These are phyloP conservation scores for Macroteleia sp. DNA, from an alignment of 2,888 invertebrate species.

Conservation along the genomic window DNA sequence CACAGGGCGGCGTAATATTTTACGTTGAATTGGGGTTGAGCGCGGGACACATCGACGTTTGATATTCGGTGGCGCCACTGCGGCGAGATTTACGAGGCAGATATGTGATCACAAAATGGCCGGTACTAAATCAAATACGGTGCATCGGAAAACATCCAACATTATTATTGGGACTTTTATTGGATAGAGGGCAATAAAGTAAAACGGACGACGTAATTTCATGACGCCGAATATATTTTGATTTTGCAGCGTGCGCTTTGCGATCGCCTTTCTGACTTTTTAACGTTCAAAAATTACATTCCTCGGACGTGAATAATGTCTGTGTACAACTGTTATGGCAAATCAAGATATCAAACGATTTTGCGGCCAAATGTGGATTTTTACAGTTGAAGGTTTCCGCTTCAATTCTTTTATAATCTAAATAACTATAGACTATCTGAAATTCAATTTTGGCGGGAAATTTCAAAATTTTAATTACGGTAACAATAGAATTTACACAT, in stretches of 20 bases:
- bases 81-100: conserved; percentile 84
- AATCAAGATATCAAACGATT: conserved; percentile 59
- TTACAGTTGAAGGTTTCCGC: background rate
- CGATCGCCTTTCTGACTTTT: conserved; percentile 58
- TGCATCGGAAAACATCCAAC: conserved; percentile 84
- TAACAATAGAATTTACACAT: too few relatives aligned
- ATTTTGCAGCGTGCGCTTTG: conserved; percentile 58
- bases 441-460: conserved; percentile 18
- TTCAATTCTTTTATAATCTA: background rate
- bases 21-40: conserved; percentile 80
- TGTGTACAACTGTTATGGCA: conserved; percentile 25
- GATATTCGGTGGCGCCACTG: conserved; percentile 81
- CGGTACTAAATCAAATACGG: conserved; percentile 84
- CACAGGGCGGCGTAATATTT: conserved; percentile 80
- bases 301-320: conserved; percentile 51
- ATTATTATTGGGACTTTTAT: conserved; percentile 85
- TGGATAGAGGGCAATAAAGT: conserved; percentile 78
- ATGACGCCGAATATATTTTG: conserved; percentile 68
- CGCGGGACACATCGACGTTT: conserved; percentile 82
- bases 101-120: conserved; percentile 84
- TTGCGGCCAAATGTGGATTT: conserved; percentile 31
- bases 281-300: conserved; percentile 59
- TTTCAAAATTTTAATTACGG: too few relatives aligned
- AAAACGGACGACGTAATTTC: conserved; percentile 77
- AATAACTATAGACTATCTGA: too few relatives aligned